Conservation (phyloP, 2,797 vertebrate species). For the Brachyrhaphis roseni region DNA sequence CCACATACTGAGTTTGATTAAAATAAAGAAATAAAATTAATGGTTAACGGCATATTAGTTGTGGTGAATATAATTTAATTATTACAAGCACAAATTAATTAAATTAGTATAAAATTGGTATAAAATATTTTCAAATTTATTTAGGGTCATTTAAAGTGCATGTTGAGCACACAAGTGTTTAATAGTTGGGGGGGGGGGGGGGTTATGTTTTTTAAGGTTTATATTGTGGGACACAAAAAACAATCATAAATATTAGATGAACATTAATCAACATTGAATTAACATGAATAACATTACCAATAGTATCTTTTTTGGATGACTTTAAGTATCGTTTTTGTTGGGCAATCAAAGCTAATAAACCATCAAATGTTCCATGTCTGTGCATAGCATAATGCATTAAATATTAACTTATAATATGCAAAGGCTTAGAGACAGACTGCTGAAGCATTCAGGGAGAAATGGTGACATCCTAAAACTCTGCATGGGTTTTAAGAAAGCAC, state of each 20-base stretch:
- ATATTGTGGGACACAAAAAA: background rate
- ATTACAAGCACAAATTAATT: background rate
- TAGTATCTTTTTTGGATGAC: background rate
- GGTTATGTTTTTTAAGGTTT: background rate
- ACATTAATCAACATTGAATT: background rate
- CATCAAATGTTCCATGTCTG: background rate
- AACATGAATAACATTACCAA: too few species aligned
- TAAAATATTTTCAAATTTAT: background rate
- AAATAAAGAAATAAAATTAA: background rate
- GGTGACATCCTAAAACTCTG: slow-evolving; percentile 57
- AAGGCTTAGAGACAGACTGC: slow-evolving; percentile 52
- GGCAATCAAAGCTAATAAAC: background rate
- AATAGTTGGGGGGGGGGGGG: too few species aligned
- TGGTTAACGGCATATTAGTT: background rate
- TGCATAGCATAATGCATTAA: background rate
- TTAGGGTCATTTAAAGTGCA: background rate
- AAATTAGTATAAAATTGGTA: background rate
- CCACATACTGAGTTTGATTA: too few species aligned
- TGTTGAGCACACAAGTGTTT: background rate
- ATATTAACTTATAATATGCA: slow-evolving; percentile 29
- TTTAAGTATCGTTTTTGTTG: background rate
- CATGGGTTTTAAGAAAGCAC: slow-evolving; percentile 47
- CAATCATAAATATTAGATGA: background rate
- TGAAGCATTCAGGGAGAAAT: slow-evolving; percentile 43
- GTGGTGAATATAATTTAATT: background rate